Percentiles rank a stretch among this genome's conserved stretches.
Evolutionary conservation across 2,888 invertebrate genomes (phyloP).

Genomic region (Autographa gamma): DNA sequence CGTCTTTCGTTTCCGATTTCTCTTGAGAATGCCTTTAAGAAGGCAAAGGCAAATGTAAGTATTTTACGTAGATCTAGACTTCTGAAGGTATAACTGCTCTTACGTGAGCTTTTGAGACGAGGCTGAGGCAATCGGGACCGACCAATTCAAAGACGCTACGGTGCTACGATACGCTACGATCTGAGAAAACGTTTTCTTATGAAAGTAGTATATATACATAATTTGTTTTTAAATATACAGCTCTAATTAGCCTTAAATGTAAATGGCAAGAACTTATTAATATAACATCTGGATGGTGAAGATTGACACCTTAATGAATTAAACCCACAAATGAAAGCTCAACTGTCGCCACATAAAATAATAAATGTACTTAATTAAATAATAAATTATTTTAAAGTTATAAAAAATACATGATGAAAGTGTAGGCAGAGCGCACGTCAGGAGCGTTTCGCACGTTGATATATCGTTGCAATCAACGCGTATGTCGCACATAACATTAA

Average conservation of each 20-base stretch:
- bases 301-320: no score
- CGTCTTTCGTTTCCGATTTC: no score
- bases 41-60: no score
- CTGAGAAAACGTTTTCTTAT: not conserved
- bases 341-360: not conserved
- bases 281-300: no score
- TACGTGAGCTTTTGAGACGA: not conserved
- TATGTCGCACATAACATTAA: slow-evolving; percentile 63
- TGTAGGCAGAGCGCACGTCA: slow-evolving; percentile 46
- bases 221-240: no score
- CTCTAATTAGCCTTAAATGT: no score
- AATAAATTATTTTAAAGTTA: slow-evolving; percentile 22
- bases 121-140: not conserved
- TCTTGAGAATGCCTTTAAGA: no score
- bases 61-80: no score
- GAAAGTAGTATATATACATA: no score
- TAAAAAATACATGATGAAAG: slow-evolving; percentile 40
- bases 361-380: not conserved
- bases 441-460: slow-evolving; percentile 62
- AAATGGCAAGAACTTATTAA: no score
- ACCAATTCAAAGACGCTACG: not conserved
- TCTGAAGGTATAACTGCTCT: not conserved
- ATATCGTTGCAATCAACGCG: slow-evolving; percentile 75
- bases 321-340: no score
- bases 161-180: not conserved